Evolutionary conservation across 2,797 vertebrate genomes (phyloP).

Genomic region (Siniperca scherzeri): DNA sequence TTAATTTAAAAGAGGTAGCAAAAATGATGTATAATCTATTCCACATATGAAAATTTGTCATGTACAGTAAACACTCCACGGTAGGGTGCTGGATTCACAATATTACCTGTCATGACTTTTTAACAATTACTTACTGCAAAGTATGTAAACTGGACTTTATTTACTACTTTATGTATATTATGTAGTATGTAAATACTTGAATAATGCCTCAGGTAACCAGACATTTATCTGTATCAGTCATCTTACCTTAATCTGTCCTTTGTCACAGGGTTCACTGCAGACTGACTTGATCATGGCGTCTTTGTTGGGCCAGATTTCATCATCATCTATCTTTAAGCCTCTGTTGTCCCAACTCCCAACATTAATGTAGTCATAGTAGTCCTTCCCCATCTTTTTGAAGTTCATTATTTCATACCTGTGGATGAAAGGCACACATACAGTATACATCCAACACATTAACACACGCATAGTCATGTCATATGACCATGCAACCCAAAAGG

Average conservation of each 20-base stretch:
- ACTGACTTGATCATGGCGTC: slow-evolving; percentile 93
- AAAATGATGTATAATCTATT: background rate
- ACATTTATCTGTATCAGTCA: background rate
- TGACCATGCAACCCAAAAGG: background rate
- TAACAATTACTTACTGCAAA: background rate
- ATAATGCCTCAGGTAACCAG: background rate
- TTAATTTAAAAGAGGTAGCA: background rate
- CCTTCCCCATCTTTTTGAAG: slow-evolving; percentile 99
- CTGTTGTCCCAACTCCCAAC: slow-evolving; percentile 98
- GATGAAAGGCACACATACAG: slow-evolving; percentile 24
- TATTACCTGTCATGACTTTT: background rate
- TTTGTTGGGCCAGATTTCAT: slow-evolving; percentile 96
- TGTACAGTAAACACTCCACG: background rate
- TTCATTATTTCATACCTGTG: slow-evolving; percentile 99
- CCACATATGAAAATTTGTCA: background rate
- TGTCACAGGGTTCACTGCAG: slow-evolving; percentile 97
- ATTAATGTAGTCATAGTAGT: slow-evolving; percentile 96
- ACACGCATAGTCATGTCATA: background rate
- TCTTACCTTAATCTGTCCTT: slow-evolving; percentile 96
- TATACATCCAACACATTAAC: background rate
- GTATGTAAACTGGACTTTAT: background rate
- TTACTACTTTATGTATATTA: background rate
- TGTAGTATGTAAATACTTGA: background rate
- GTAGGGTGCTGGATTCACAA: background rate
- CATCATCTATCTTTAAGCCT: slow-evolving; percentile 95